Base-by-base conservation (phyloP, 2,888 invertebrate species). In the Cheilosia vulpina region DNA sequence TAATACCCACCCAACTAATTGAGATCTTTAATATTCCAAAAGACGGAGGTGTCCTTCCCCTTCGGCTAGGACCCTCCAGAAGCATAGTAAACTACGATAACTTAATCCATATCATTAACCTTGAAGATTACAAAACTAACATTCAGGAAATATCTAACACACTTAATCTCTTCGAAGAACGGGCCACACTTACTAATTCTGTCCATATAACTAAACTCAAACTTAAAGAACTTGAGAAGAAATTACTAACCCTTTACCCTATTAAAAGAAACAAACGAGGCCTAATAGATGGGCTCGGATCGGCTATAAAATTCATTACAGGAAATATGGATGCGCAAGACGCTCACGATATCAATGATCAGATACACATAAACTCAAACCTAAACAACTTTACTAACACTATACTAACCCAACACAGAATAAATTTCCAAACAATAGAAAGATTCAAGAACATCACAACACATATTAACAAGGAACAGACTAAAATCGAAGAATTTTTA, bases 41-140 rank as follows among this genome's bases (percentile, higher is more conserved):
- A 53, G 15, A 77, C 7, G 55, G 15, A 27, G 43, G 62, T 5
- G 5, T 77, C 4, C 27, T 78, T 21, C 24, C 69, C 24, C 53
- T 71, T 3, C 53, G 57, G 17, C 19, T 78, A 58, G 78, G 78
- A 47, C 71, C 63, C 0, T 45, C 78, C 1, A 71, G 58, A 58
- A 11, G 4, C 19, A 57, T 69, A 4, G 63, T 17, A 38, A 71
- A 43, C 47, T 69, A 53, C 17, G 24, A 77, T 2, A 60, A 43
- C 19, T 34, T 38, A 9, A 66, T 58, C 47, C 76, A 75, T 24
- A 66, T 75, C 1, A 60, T 76, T n/a, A n/a, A n/a, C n/a, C n/a
- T n/a, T n/a, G n/a, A n/a, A n/a, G n/a, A n/a, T n/a, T n/a, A n/a
- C n/a, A 5, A 53, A 77, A 63, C 15, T 13, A 73, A 73, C 47